Conservation (phyloP, 2,888 invertebrate species). For the Temnothorax rugatulus region DNA sequence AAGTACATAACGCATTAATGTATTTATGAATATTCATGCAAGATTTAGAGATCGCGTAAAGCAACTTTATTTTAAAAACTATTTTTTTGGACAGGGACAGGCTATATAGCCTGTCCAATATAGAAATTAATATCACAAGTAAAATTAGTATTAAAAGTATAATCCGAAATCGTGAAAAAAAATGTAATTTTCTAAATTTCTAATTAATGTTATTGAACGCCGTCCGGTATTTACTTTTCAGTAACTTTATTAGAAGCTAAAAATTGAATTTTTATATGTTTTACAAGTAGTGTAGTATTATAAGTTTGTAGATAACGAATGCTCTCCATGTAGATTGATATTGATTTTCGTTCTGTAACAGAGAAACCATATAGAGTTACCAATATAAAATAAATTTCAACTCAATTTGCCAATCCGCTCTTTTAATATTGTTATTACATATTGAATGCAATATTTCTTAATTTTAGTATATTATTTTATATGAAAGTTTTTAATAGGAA, state of each 20-base stretch:
- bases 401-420: neutral
- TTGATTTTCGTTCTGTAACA: slow-evolving; percentile 21
- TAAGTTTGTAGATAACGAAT: neutral
- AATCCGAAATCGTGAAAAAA: neutral
- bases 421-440: neutral
- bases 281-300: neutral
- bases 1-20: neutral
- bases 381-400: slow-evolving; percentile 38
- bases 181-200: slow-evolving; percentile 22
- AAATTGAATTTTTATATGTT: slow-evolving; percentile 1
- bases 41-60: neutral
- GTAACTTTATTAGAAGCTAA: neutral
- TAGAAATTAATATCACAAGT: neutral
- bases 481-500: neutral
- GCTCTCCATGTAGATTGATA: neutral
- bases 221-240: slow-evolving; percentile 16
- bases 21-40: slow-evolving; percentile 11
- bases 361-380: slow-evolving; percentile 7
- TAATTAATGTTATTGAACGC: slow-evolving; percentile 4
- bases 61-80: slow-evolving; percentile 14
- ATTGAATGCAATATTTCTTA: neutral
- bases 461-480: neutral
- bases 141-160: neutral
- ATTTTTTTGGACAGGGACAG: neutral
- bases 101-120: neutral